A percentile compares a stretch with the other conserved stretches of the same genome.
These are phyloP conservation scores for Proterorhinus semilunaris DNA, from an alignment of 2,113 vertebrate genomes.

Conservation along the genomic window DNA sequence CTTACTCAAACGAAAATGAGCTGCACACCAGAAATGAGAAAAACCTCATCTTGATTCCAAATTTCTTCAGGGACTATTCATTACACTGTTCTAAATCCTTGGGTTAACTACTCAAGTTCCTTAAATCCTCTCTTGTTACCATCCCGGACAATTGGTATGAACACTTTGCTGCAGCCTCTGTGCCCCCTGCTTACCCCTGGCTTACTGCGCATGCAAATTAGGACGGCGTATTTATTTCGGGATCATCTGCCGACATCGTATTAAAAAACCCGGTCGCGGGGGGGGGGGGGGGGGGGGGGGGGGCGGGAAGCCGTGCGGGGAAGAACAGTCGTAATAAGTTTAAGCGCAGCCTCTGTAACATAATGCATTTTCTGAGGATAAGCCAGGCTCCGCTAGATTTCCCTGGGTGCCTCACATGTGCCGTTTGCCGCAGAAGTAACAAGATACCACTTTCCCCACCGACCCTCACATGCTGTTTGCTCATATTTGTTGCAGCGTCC, in stretches of 20 bases:
- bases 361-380: slow-evolving; percentile 49
- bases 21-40: too few species aligned
- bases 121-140: slow-evolving; percentile 23
- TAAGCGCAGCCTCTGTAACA: slow-evolving; percentile 33
- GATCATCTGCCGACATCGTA: slow-evolving; percentile 55
- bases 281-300: background rate
- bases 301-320: background rate
- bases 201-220: slow-evolving; percentile 61
- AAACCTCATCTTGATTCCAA: background rate
- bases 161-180: slow-evolving; percentile 9
- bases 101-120: background rate
- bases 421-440: slow-evolving; percentile 26
- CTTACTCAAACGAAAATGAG: too few species aligned
- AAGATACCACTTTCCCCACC: slow-evolving; percentile 25
- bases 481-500: background rate
- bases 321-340: slow-evolving; percentile 49
- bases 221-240: slow-evolving; percentile 58
- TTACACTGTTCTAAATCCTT: background rate
- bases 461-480: slow-evolving; percentile 13
- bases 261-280: slow-evolving; percentile 42
- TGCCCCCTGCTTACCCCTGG: slow-evolving; percentile 43
- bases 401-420: slow-evolving; percentile 28
- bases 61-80: background rate
- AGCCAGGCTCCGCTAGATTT: slow-evolving; percentile 53
- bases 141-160: slow-evolving; percentile 32